phyloP scores from a whole-genome alignment of 2,113 vertebrate species.

The Halcyon malimbica region DNA sequence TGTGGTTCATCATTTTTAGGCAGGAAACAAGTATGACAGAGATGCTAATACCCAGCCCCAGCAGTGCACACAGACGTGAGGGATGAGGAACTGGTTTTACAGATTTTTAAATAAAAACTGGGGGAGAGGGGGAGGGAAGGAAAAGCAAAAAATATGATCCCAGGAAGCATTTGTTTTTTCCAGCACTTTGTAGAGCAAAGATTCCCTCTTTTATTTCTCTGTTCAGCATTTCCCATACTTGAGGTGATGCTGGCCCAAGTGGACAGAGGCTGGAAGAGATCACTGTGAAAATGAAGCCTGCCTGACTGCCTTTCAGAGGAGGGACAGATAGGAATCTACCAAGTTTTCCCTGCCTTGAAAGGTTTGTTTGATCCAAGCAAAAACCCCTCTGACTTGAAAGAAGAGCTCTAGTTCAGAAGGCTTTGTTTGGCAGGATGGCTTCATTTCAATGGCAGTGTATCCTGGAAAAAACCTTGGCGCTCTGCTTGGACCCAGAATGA shows the following conservation, averaged over 20 bases:
- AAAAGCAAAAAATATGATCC: neutral
- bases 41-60: neutral
- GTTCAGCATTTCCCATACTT: neutral
- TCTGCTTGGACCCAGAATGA: neutral
- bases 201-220: neutral
- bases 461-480: neutral
- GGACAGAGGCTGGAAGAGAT: neutral
- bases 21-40: neutral
- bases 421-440: neutral
- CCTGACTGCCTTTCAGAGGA: neutral
- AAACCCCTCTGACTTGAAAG: neutral
- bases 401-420: neutral
- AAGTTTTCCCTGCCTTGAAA: neutral
- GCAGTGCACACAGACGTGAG: neutral
- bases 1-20: neutral
- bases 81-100: slow-evolving; percentile 10
- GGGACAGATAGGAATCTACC: neutral
- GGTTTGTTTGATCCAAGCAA: neutral
- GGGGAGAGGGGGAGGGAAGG: neutral
- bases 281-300: neutral
- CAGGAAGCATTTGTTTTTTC: neutral
- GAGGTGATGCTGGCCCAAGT: neutral
- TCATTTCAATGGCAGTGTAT: neutral
- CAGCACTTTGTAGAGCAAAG: neutral
- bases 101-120: slow-evolving; percentile 38